Percentiles rank a stretch among this genome's conserved stretches.
Conservation (phyloP, 2,797 vertebrate species). For the Anableps anableps region DNA sequence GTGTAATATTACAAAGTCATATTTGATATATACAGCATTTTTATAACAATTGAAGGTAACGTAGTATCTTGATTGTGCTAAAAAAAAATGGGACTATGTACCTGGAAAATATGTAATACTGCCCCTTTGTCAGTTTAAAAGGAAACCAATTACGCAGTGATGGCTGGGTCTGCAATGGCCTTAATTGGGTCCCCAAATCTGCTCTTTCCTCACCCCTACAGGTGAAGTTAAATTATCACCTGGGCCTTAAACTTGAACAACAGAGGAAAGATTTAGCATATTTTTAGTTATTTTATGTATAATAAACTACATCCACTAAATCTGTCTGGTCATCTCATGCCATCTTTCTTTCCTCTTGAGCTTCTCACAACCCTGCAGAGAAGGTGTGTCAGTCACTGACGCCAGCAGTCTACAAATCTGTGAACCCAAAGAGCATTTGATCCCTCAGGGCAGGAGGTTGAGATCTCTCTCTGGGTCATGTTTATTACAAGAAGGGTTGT, state of each 20-base stretch:
- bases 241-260: neutral
- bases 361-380: constrained; percentile 39
- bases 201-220: neutral
- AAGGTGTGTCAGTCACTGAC: constrained; percentile 29
- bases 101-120: no score
- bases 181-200: neutral
- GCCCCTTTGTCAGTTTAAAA: no score
- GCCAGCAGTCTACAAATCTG: constrained; percentile 52
- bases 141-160: neutral
- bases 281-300: neutral
- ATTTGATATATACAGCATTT: no score
- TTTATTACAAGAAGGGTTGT: constrained; percentile 69
- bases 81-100: no score
- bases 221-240: neutral
- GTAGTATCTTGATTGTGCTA: no score
- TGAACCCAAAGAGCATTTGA: constrained; percentile 58
- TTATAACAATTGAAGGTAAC: no score
- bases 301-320: neutral
- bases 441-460: constrained; percentile 61
- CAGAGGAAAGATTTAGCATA: neutral
- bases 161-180: neutral
- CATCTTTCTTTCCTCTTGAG: constrained; percentile 21
- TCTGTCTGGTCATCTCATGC: constrained; percentile 15
- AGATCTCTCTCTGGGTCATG: constrained; percentile 61
- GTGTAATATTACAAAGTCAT: no score